Percentiles rank a stretch among this genome's conserved stretches.
Conservation (phyloP, 1,140 invertebrate genomes). For the Drosophila fuyamai region DNA sequence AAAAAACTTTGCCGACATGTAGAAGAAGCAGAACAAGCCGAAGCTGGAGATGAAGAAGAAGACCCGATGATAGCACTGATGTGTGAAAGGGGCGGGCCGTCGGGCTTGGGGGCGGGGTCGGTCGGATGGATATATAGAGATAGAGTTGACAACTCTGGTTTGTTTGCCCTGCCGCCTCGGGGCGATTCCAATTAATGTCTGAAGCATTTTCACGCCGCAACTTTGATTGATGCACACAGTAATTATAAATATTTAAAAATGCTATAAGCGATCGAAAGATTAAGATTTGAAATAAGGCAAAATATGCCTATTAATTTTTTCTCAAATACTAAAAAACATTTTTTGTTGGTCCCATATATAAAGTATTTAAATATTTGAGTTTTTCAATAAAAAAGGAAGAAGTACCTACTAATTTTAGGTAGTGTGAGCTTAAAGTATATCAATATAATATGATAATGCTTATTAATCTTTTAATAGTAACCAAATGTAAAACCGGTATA, state of each 20-base stretch:
- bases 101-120: constrained; percentile 3
- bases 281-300: neutral
- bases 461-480: neutral
- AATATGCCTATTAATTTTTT: too few species aligned
- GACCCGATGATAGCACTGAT: constrained; percentile 52
- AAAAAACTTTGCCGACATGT: constrained; percentile 76
- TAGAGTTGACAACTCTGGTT: constrained; percentile 49
- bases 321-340: too few species aligned
- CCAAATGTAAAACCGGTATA: too few species aligned
- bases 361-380: too few species aligned
- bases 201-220: constrained; percentile 66
- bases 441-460: too few species aligned
- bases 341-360: too few species aligned
- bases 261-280: neutral
- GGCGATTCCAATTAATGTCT: constrained; percentile 63
- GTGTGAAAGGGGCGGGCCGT: constrained; percentile 29
- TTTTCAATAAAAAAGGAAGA: too few species aligned
- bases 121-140: constrained; percentile 30
- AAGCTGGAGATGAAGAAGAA: constrained; percentile 24
- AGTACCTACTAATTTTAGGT: neutral
- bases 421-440: too few species aligned
- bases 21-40: constrained; percentile 36
- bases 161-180: constrained; percentile 26
- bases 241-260: constrained; percentile 56
- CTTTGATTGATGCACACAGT: constrained; percentile 61